A percentile compares a stretch with the other conserved stretches of the same genome.
Evolutionary conservation across 2,888 invertebrate species (phyloP).

Genomic region (Gasteruption jaculator): DNA sequence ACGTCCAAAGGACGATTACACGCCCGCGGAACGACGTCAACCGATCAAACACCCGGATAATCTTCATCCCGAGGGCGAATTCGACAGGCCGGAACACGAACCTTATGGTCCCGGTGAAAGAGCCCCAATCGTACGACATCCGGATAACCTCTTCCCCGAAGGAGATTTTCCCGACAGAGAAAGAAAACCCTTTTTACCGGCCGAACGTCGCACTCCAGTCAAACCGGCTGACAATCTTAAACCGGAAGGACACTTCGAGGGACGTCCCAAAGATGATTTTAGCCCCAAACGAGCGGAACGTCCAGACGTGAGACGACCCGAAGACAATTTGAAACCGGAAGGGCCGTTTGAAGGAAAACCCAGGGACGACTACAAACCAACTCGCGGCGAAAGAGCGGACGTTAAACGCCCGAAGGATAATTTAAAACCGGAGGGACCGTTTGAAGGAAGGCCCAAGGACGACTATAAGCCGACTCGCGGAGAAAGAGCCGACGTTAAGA

Average conservation of each 20-base stretch:
- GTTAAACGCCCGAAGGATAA: slow-evolving; percentile 48
- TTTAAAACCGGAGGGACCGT: slow-evolving; percentile 54
- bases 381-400: slow-evolving; percentile 42
- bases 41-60: slow-evolving; percentile 57
- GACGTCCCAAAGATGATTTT: slow-evolving; percentile 51
- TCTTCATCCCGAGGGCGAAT: slow-evolving; percentile 46
- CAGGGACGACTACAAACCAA: slow-evolving; percentile 46
- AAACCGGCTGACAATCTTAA: slow-evolving; percentile 56
- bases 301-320: slow-evolving; percentile 55
- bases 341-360: slow-evolving; percentile 59
- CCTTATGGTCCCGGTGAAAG: slow-evolving; percentile 50
- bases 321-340: slow-evolving; percentile 60
- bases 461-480: slow-evolving; percentile 48
- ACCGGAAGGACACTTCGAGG: slow-evolving; percentile 57
- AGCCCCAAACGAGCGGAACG: slow-evolving; percentile 46
- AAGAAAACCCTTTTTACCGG: slow-evolving; percentile 53
- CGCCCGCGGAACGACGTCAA: slow-evolving; percentile 54
- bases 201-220: slow-evolving; percentile 47
- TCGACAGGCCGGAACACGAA: slow-evolving; percentile 47
- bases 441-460: slow-evolving; percentile 51
- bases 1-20: slow-evolving; percentile 33
- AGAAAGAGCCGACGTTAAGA: slow-evolving; percentile 37
- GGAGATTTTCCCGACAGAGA: slow-evolving; percentile 54
- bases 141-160: slow-evolving; percentile 50
- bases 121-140: slow-evolving; percentile 55